These are phyloP conservation scores for Bemisia tabaci DNA, from an alignment of 1,140 invertebrate genomes.

Conservation along the genomic window DNA sequence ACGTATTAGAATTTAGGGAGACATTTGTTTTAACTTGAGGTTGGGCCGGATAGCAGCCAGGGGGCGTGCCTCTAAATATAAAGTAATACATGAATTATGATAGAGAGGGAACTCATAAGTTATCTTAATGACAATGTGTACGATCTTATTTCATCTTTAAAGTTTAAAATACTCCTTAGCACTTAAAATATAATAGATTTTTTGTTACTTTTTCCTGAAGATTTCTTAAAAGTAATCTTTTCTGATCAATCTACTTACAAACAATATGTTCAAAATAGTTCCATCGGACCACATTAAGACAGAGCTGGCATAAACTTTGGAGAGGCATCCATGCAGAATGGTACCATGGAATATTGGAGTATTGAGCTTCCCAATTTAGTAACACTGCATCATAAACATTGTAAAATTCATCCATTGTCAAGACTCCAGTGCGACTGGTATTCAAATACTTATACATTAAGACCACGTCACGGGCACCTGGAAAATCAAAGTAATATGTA, in stretches of 20 bases:
- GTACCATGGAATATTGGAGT: constrained; percentile 55
- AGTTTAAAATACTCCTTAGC: too few relatives aligned
- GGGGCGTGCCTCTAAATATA: too few relatives aligned
- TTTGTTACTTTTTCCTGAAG: too few relatives aligned
- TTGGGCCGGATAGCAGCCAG: too few relatives aligned
- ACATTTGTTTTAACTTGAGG: too few relatives aligned
- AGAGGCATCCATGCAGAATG: constrained; percentile 40
- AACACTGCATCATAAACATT: constrained; percentile 58
- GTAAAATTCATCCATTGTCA: constrained; percentile 62
- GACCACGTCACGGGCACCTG: constrained; percentile 60
- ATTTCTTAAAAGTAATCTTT: too few relatives aligned
- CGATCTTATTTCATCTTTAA: too few relatives aligned
- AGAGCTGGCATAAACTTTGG: constrained; percentile 43
- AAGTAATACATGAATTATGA: too few relatives aligned
- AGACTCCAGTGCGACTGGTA: constrained; percentile 42
- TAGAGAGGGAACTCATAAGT: too few relatives aligned
- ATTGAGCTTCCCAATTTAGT: constrained; percentile 58
- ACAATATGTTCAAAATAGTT: constrained; percentile 55
- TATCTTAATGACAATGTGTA: too few relatives aligned
- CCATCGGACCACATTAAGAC: constrained; percentile 49
- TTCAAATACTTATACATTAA: constrained; percentile 72
- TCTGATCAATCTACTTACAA: constrained; percentile 50
- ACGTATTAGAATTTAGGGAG: constrained; percentile 3
- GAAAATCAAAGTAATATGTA: constrained; percentile 21
- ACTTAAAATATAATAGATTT: too few relatives aligned